Evolutionary conservation across 2,797 vertebrate genomes (phyloP).

Genomic region (Sylvia borin): DNA sequence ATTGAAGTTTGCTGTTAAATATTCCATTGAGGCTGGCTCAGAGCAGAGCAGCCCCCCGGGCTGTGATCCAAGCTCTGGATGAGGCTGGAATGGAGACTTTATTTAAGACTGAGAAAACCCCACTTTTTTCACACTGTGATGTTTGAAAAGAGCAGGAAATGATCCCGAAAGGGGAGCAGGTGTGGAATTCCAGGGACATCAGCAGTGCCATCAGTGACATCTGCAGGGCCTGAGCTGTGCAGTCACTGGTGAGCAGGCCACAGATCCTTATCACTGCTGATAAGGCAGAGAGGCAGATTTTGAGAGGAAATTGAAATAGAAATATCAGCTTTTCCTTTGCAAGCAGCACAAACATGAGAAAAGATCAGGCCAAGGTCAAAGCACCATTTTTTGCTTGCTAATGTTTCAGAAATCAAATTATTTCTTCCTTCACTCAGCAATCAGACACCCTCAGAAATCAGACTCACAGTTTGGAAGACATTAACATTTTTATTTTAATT

Average conservation of each 20-base stretch:
- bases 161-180: background rate
- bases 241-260: background rate
- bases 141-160: background rate
- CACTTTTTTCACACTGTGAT: background rate
- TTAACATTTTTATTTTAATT: background rate
- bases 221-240: background rate
- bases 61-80: background rate
- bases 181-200: background rate
- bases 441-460: background rate
- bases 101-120: background rate
- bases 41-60: background rate
- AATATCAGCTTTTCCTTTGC: background rate
- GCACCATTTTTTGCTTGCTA: background rate
- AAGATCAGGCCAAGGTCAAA: background rate
- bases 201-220: background rate
- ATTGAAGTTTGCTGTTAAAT: background rate
- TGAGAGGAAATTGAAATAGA: background rate
- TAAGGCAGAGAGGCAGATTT: background rate
- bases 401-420: background rate
- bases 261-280: background rate
- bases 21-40: background rate
- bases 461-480: background rate
- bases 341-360: background rate
- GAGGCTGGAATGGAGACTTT: background rate
- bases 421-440: background rate